Evolutionary conservation across 2,113 vertebrate species (phyloP).

Genomic region (Strix aluco): DNA sequence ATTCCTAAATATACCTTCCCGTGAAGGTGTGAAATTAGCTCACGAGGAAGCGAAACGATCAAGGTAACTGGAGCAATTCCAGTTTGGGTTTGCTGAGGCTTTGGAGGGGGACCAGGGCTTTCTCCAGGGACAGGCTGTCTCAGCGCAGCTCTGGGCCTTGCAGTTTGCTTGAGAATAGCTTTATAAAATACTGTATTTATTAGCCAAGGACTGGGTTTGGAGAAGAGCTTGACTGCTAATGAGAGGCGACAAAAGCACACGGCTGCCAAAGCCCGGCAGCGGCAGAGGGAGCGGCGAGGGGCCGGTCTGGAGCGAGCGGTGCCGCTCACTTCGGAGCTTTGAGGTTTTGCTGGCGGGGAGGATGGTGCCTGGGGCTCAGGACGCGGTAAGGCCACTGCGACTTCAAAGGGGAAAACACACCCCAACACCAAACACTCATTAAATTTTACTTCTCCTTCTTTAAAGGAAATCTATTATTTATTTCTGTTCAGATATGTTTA

Average conservation of each 20-base stretch:
- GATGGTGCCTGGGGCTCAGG: background rate
- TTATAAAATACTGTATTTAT: background rate
- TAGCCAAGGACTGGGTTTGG: background rate
- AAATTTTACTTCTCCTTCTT: background rate
- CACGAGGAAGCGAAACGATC: fast-evolving
- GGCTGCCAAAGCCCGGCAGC: background rate
- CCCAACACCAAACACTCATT: background rate
- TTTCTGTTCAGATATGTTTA: constrained; percentile 28
- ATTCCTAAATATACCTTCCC: background rate
- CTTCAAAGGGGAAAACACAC: background rate
- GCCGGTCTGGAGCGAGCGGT: background rate
- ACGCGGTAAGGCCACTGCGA: background rate
- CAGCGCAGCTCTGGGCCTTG: background rate
- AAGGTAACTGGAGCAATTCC: background rate
- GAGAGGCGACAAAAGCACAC: fast-evolving
- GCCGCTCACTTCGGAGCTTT: background rate
- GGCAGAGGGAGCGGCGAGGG: too few relatives aligned
- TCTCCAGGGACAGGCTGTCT: background rate
- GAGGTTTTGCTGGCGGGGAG: background rate
- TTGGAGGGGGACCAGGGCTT: too few relatives aligned
- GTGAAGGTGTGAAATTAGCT: fast-evolving
- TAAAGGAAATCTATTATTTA: constrained; percentile 47
- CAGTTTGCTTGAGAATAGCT: background rate
- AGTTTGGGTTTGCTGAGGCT: background rate
- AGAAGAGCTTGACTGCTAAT: background rate